Evolutionary conservation across 2,797 vertebrate genomes (phyloP).

Genomic region (Cheirogaleus major): DNA sequence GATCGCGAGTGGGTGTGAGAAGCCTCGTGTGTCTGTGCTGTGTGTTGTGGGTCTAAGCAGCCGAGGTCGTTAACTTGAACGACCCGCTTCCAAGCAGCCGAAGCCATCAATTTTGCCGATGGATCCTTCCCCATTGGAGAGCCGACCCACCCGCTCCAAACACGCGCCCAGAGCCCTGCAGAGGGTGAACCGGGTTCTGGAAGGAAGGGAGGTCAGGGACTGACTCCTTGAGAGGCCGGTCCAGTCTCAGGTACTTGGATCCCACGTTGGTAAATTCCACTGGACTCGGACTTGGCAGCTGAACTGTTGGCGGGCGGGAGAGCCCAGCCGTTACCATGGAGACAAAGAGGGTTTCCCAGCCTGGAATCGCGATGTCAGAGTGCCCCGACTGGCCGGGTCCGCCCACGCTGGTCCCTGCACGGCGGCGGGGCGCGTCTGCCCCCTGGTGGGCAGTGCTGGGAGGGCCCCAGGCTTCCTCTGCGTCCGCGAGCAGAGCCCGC

Average conservation of each 20-base stretch:
- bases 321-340: neutral
- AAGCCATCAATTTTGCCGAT: neutral
- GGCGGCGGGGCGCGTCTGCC: neutral
- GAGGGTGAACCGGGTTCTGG: neutral
- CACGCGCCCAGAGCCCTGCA: neutral
- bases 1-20: neutral
- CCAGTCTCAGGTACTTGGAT: conserved; percentile 10
- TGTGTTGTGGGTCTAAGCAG: neutral
- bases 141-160: neutral
- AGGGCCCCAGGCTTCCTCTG: neutral
- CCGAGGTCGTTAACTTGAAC: rapidly evolving
- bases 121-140: neutral
- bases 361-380: neutral
- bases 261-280: neutral
- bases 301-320: neutral
- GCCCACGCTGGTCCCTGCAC: rapidly evolving
- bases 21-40: neutral
- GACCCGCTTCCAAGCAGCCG: neutral
- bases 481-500: rapidly evolving
- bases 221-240: neutral
- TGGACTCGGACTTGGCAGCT: conserved; percentile 52
- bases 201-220: neutral
- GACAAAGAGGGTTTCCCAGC: neutral
- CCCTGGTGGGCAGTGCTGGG: conserved; percentile 47
- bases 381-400: rapidly evolving